Evolutionary conservation across 2,113 vertebrate genomes (phyloP), one percentile per base, ranked within the genome.

Genomic region (Psophia crepitans): DNA sequence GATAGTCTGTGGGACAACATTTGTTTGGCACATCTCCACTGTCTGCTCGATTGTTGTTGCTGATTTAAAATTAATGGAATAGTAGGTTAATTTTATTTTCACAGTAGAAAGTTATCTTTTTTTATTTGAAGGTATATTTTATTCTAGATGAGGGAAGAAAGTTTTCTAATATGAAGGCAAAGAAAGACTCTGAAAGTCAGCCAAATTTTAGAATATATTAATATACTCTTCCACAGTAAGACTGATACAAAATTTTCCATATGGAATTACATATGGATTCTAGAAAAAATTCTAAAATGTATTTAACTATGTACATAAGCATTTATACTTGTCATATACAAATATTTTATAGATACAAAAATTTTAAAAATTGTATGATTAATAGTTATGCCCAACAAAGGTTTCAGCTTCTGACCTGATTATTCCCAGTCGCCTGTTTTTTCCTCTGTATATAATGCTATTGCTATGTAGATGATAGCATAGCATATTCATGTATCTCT

Each of bases 341-440:
- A 71, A 37, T 83, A 54, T 70, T 78, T 84, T 66, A 53, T 32
- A 63, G 14, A n/a, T 24, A 32, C 1, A 35, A 3, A 73, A 48
- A 57, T 44, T 28, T 3, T 0, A 3, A 70, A 65, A 51, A 13
- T 11, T 14, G 21, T 12, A 7, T 26, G 0, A 20, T 48, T 70
- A 61, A n/a, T 39, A 44, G 5, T 51, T 19, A 58, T 64, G 5
- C 4, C 9, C 3, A 44, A 19, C 58, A 70, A 81, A 53, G 76
- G 22, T 74, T 60, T 39, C 14, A 56, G 3, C 16, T 30, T 43
- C 23, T 64, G n/a, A 56, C 12, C 14, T 86, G 11, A 32, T 85
- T 79, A 30, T 58, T 85, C 26, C 26, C 46, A 58, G 16, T 12
- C 60, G 26, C 26, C 27, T 28, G 51, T 53, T 51, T 90, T 83